These are phyloP conservation scores for Zootoca vivipara DNA, from an alignment of 2,113 vertebrate species.

Conservation along the genomic window DNA sequence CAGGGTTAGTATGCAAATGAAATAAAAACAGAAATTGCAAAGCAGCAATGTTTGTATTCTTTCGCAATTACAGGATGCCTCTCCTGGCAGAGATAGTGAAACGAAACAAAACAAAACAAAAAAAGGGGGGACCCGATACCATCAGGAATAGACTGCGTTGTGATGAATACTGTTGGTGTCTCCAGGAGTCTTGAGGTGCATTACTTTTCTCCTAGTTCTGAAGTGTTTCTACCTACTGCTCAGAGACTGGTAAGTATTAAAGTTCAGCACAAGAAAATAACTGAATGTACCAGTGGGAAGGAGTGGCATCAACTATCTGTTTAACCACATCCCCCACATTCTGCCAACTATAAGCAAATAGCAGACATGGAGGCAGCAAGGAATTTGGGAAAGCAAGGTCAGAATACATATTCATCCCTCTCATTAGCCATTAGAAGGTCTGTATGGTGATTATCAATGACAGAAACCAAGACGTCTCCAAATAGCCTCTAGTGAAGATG, in stretches of 20 bases:
- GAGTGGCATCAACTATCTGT: not conserved
- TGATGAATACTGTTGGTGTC: not conserved
- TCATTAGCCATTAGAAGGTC: not conserved
- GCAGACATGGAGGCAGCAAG: not conserved
- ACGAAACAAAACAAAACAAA: too few relatives aligned
- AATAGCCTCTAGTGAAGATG: not conserved
- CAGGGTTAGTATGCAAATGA: conserved; percentile 34
- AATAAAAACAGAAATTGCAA: conserved; percentile 47
- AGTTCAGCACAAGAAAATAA: not conserved
- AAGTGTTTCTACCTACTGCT: not conserved
- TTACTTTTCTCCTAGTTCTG: not conserved
- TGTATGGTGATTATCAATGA: not conserved
- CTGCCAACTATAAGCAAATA: not conserved
- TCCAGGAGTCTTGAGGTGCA: not conserved
- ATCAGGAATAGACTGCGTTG: not conserved
- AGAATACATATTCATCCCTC: too few relatives aligned
- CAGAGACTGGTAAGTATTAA: not conserved
- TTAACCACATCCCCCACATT: not conserved
- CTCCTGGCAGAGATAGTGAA: conserved; percentile 43
- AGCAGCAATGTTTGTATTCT: conserved; percentile 40
- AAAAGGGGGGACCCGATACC: too few relatives aligned
- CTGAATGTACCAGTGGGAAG: not conserved
- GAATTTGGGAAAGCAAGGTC: not conserved
- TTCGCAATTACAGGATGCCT: conserved; percentile 45
- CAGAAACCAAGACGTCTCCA: not conserved